Evolutionary conservation across 1,140 invertebrate genomes (phyloP).

Genomic region (Scaptodrosophila lebanonensis): DNA sequence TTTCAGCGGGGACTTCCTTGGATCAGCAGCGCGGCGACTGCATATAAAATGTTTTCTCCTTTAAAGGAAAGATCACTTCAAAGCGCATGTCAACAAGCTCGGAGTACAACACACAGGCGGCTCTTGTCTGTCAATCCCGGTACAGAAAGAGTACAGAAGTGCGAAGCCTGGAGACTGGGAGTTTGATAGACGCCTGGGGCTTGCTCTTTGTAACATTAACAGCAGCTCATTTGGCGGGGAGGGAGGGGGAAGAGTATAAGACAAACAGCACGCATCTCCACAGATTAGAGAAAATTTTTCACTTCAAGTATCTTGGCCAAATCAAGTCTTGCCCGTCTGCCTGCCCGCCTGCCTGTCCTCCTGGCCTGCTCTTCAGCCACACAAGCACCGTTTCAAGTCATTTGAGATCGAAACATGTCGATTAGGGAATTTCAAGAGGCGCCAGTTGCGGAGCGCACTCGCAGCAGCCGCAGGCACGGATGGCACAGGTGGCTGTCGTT

Average conservation of each 20-base stretch:
- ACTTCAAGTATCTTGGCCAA: conserved; percentile 46
- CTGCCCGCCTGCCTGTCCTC: background rate
- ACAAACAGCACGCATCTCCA: conserved; percentile 53
- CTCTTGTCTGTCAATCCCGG: conserved; percentile 75
- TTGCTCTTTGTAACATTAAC: no score
- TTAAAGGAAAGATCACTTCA: conserved; percentile 68
- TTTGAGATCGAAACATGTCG: conserved; percentile 75
- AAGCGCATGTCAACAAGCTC: conserved; percentile 65
- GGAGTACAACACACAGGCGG: conserved; percentile 50
- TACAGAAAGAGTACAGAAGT: no score
- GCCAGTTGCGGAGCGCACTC: conserved; percentile 45
- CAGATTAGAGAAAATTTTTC: conserved; percentile 75
- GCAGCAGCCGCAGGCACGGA: no score
- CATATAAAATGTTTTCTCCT: conserved; percentile 70
- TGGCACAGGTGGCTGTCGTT: conserved; percentile 66
- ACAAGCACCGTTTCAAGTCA: conserved; percentile 50
- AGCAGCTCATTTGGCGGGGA: background rate
- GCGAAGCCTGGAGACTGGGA: conserved; percentile 19
- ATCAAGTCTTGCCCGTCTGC: conserved; percentile 17
- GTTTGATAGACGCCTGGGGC: no score
- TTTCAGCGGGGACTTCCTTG: conserved; percentile 27
- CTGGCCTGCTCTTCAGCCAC: conserved; percentile 11
- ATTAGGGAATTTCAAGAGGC: conserved; percentile 76
- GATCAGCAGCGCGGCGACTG: conserved; percentile 29
- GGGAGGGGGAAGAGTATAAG: conserved; percentile 32